A percentile compares a stretch with the other conserved stretches of the same genome.
phyloP scores from a whole-genome alignment of 2,888 invertebrate species.

The Neuroscelio doddi region DNA sequence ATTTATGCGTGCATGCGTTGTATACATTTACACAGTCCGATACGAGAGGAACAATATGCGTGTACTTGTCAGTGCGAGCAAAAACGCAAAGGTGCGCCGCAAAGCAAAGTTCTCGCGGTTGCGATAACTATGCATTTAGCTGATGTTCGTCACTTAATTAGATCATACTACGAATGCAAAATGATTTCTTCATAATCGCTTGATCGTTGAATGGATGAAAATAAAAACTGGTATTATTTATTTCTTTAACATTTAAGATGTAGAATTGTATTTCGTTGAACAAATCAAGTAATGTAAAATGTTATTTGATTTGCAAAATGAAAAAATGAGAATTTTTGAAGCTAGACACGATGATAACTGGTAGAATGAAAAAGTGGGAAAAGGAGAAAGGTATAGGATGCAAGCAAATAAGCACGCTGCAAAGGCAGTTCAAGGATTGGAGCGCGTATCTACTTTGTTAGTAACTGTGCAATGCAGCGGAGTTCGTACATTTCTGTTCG shows the following conservation, averaged over 20 bases:
- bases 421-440: constrained; percentile 57
- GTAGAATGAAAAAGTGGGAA: constrained; percentile 9
- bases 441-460: constrained; percentile 34
- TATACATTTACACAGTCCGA: too few relatives aligned
- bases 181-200: neutral
- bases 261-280: too few relatives aligned
- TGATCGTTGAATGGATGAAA: neutral
- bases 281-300: too few relatives aligned
- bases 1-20: constrained; percentile 12
- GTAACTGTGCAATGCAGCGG: constrained; percentile 11
- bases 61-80: constrained; percentile 8
- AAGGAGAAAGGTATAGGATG: constrained; percentile 57
- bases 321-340: constrained; percentile 6
- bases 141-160: constrained; percentile 54
- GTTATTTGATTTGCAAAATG: too few relatives aligned
- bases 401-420: constrained; percentile 48
- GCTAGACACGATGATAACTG: constrained; percentile 2
- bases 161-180: constrained; percentile 43
- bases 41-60: constrained; percentile 38
- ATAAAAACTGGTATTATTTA: too few relatives aligned
- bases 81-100: constrained; percentile 13
- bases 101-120: constrained; percentile 39
- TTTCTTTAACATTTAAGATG: too few relatives aligned
- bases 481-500: constrained; percentile 25
- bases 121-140: constrained; percentile 52